phyloP scores from a whole-genome alignment of 2,888 invertebrate genomes.

The Rhodophaea formosa region DNA sequence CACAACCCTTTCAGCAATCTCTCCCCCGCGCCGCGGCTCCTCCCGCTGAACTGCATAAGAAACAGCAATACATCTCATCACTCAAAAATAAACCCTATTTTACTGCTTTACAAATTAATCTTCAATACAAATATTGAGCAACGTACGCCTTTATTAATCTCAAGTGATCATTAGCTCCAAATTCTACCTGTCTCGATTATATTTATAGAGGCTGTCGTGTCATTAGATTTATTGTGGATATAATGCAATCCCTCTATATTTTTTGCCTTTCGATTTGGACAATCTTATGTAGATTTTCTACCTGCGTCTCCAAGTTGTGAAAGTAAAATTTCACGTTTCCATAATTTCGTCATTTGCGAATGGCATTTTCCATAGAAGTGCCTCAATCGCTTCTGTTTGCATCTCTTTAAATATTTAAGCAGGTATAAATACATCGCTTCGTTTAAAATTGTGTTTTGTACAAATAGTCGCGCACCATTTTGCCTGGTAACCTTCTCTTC shows the following conservation, averaged over 20 bases:
- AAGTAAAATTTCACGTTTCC: slow-evolving; percentile 13
- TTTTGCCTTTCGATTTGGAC: slow-evolving; percentile 62
- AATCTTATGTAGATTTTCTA: slow-evolving; percentile 26
- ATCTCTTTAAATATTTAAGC: background rate
- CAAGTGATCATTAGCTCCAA: slow-evolving; percentile 62
- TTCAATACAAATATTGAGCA: slow-evolving; percentile 21
- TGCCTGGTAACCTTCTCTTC: slow-evolving; percentile 7
- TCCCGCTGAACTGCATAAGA: slow-evolving; percentile 53
- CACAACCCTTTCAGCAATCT: slow-evolving; percentile 80
- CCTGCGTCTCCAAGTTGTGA: background rate
- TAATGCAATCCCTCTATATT: slow-evolving; percentile 75
- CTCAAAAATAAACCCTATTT: slow-evolving; percentile 31
- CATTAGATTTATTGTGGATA: slow-evolving; percentile 81
- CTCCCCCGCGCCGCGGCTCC: slow-evolving; percentile 55
- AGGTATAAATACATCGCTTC: background rate
- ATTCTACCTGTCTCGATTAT: slow-evolving; percentile 78
- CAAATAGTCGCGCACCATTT: background rate
- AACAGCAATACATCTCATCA: slow-evolving; percentile 35
- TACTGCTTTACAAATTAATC: slow-evolving; percentile 24
- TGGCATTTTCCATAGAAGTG: background rate
- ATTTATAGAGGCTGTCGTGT: slow-evolving; percentile 78
- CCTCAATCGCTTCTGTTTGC: background rate
- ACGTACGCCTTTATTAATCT: slow-evolving; percentile 38
- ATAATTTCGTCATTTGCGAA: background rate
- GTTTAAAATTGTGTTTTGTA: background rate